Evolutionary conservation across 1,140 invertebrate genomes (phyloP).

Genomic region (Adelges cooleyi): DNA sequence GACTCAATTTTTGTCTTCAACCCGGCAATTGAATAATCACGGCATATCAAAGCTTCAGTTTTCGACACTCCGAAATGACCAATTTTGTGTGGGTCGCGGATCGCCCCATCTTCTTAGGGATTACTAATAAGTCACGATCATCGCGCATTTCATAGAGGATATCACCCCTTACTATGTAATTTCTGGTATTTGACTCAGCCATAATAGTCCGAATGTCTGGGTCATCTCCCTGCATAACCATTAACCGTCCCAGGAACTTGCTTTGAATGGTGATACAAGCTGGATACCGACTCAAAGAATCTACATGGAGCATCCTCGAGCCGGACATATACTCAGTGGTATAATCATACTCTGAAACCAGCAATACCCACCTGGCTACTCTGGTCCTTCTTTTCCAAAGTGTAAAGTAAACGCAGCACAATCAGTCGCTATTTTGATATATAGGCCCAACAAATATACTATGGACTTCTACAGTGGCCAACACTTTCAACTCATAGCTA

Average conservation of each 20-base stretch:
- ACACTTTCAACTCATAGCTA: slow-evolving; percentile 38
- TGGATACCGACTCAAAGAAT: background rate
- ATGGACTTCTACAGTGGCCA: slow-evolving; percentile 35
- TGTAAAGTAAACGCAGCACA: background rate
- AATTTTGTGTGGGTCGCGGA: background rate
- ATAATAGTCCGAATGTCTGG: background rate
- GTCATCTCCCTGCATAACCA: background rate
- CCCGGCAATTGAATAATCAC: background rate
- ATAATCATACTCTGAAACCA: background rate
- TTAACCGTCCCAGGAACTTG: background rate
- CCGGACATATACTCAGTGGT: background rate
- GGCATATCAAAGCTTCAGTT: background rate
- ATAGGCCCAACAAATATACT: slow-evolving; percentile 30
- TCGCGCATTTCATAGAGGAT: background rate
- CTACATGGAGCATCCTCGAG: background rate
- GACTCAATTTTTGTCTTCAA: background rate
- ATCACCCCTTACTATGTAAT: background rate
- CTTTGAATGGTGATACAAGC: background rate
- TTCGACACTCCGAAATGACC: background rate
- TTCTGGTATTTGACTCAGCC: background rate
- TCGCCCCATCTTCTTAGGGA: background rate
- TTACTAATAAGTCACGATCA: background rate
- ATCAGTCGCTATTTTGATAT: slow-evolving; percentile 17
- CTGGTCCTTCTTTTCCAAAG: background rate
- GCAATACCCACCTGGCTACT: background rate